Evolutionary conservation across 2,797 vertebrate genomes (phyloP), one percentile per base, ranked within the genome.

Genomic region (Syngnathus rostellatus): DNA sequence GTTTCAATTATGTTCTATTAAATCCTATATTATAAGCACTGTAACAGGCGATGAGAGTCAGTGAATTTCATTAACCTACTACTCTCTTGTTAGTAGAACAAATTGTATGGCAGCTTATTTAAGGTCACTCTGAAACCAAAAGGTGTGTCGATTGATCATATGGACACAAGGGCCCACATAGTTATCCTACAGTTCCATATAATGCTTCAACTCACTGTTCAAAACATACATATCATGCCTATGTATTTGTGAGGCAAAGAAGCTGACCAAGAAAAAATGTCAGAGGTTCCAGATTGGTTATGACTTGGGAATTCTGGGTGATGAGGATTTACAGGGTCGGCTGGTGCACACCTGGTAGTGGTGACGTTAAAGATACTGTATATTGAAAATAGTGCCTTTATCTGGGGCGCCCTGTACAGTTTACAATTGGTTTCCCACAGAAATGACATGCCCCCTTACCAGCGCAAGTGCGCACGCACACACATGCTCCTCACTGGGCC

Each of bases 141-240:
- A 78, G 69, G 70, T 68, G 41, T 68, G 53, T 76, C 69, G 67
- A 73, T 63, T 45, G 73, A 69, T 67, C 67, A 83, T 87, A 87
- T 88, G 79, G 77, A 90, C 76, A 77, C 55, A 77, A 86, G 84
- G 86, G 80, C 87, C 87, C 79, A 79, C 72, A 66, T 85, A 86
- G 89, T 88, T 88, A 86, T 89, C 82, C 80, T 84, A 76, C 81
- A 77, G 77, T 81, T 81, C 77, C 87, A 85, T 90, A 85, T 87
- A 87, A 89, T 84, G 72, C 69, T 84, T 85, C 83, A 45, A 62
- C 21, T 43, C 60, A 25, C 25, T 7, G 73, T 83, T 83, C 76
- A 75, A 79, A 58, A 77, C 67, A 77, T 76, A 69, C 80, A 78
- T 81, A 81, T 85, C 79, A 70, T 74, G 69, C 76, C 81, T 75